These are phyloP conservation scores for Malurus elegans DNA, from an alignment of 2,113 vertebrate species.

Conservation along the genomic window DNA sequence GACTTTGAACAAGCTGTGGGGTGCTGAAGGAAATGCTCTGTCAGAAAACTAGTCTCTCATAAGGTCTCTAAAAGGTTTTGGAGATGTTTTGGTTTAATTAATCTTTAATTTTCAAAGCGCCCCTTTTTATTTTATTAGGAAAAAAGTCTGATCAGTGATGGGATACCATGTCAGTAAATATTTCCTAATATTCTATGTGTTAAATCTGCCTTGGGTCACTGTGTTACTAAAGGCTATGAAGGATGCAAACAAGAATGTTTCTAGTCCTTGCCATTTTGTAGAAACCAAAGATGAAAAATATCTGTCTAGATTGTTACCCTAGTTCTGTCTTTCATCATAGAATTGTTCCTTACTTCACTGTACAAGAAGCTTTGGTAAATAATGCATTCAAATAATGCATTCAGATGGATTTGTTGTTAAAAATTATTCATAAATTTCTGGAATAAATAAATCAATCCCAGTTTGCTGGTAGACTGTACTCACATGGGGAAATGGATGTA, in stretches of 20 bases:
- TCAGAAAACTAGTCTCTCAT: neutral
- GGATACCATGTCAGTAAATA: neutral
- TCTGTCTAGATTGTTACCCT: neutral
- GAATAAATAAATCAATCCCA: neutral
- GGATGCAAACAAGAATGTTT: neutral
- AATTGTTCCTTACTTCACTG: neutral
- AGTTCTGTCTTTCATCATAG: neutral
- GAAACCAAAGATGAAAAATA: neutral
- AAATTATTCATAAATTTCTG: neutral
- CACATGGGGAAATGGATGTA: neutral
- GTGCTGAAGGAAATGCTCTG: neutral
- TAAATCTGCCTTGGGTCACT: neutral
- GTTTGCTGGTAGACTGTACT: neutral
- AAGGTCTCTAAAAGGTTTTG: neutral
- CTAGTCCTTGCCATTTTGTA: neutral
- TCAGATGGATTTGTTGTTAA: neutral
- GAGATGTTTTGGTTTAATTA: fast-evolving
- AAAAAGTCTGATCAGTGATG: neutral
- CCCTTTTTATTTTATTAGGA: fast-evolving
- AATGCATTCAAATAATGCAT: neutral
- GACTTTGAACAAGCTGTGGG: neutral
- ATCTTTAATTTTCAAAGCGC: fast-evolving
- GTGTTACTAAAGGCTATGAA: neutral
- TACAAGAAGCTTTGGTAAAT: neutral
- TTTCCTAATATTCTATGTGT: neutral